Base-by-base conservation (phyloP, 2,888 invertebrate genomes). In the Polydrusus cervinus region DNA sequence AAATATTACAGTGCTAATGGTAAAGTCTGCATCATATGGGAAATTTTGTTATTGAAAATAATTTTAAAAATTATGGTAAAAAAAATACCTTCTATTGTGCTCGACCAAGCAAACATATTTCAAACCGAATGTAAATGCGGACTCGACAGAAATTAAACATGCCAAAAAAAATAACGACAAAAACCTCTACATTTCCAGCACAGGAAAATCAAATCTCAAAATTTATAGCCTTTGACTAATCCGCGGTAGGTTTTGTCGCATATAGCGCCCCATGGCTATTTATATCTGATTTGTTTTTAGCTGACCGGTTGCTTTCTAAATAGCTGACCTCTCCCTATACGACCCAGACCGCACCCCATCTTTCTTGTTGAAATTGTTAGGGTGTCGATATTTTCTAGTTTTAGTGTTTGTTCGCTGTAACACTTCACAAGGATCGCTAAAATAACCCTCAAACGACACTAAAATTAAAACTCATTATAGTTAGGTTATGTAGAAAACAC, bases 271-370 rank as follows among this genome's bases (percentile, higher is more conserved):
- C 30, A 43, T 16, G 25, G 64, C 64, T 51, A 38, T 66, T 66
- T 66, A 38, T 53, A 38, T 38, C 51, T 51, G 51, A 66, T 66
- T 51, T 66, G 66, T 47, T 30, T 64, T 53, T 51, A 51, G 49
- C 34, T 49, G 25, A 34, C 34, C 16, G 49, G 34, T 16, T 34
- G 10, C 34, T 47, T 51, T 51, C 66, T 34, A 20, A 51, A 49
- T n/a, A 51, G 43, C 43, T 64, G 64, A 20, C 47, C 18, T 45
- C 34, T 34, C 34, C 6, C 38, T 14, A 34, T 25, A 47, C 64
- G 47, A 64, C 30, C 40, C 20, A 1, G 10, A 43, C 47, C 64
- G 18, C 61, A 61, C 43, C 61, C 18, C 18, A 61, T 43, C 16
- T 43, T 61, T 40, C 43, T 40, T 61, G 11, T 34, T 16, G 40